Evolutionary conservation across 2,797 vertebrate genomes (phyloP).

Genomic region (Triplophysa yarkandensis): DNA sequence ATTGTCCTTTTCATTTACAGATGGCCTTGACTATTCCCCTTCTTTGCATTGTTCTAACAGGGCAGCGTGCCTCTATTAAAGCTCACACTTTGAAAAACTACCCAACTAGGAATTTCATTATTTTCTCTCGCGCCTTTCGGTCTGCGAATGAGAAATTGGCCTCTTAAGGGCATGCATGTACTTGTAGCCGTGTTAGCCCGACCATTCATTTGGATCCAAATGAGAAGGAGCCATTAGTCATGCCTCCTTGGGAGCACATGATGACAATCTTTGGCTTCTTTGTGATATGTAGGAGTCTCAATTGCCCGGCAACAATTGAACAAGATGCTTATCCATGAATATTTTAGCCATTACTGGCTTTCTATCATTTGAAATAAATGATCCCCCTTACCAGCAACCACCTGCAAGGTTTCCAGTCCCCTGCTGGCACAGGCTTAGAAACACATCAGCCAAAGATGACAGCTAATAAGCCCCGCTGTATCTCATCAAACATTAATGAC

Average conservation of each 20-base stretch:
- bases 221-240: constrained; percentile 52
- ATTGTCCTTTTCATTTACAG: constrained; percentile 1
- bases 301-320: constrained; percentile 72
- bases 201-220: constrained; percentile 50
- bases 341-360: constrained; percentile 46
- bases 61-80: constrained; percentile 13
- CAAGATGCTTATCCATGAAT: constrained; percentile 57
- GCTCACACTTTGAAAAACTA: constrained; percentile 31
- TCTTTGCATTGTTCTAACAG: background rate
- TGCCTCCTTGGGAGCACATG: constrained; percentile 48
- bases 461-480: constrained; percentile 56
- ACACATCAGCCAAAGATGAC: constrained; percentile 54
- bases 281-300: constrained; percentile 62
- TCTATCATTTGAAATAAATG: constrained; percentile 58
- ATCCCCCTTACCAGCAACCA: constrained; percentile 22
- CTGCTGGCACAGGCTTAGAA: constrained; percentile 40
- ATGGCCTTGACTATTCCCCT: constrained; percentile 22
- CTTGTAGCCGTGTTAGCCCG: constrained; percentile 45
- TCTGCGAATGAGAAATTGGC: constrained; percentile 27
- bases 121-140: background rate
- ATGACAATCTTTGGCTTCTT: constrained; percentile 57
- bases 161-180: constrained; percentile 30
- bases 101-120: constrained; percentile 9
- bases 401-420: constrained; percentile 42
- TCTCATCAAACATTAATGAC: constrained; percentile 62